phyloP scores from a whole-genome alignment of 2,113 vertebrate genomes.

The Lonchura striata region DNA sequence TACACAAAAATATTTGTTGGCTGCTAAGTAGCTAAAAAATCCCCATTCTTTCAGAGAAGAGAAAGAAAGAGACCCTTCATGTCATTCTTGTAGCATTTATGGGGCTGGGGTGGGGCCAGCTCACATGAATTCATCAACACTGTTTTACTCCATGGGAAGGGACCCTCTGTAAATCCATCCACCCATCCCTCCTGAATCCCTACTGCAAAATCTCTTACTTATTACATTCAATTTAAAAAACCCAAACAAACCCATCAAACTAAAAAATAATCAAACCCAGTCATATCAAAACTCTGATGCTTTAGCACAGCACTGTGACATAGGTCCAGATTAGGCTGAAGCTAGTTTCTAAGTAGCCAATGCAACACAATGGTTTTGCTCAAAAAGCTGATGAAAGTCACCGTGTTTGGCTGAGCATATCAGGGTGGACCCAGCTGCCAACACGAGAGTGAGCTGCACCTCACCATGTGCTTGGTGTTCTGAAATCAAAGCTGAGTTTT shows the following conservation, averaged over 20 bases:
- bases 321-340: background rate
- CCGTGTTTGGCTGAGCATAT: background rate
- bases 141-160: slow-evolving; percentile 7
- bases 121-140: background rate
- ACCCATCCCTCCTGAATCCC: background rate
- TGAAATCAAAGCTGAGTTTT: background rate
- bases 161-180: background rate
- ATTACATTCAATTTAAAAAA: background rate
- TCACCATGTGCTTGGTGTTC: rapidly evolving
- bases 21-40: background rate
- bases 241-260: background rate
- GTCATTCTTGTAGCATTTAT: background rate
- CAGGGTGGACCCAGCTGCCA: background rate
- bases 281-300: background rate
- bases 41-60: background rate
- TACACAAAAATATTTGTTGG: background rate
- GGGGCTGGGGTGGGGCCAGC: background rate
- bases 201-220: background rate
- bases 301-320: background rate
- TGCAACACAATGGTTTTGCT: background rate
- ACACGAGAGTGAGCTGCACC: background rate
- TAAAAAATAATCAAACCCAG: background rate
- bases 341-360: slow-evolving; percentile 25
- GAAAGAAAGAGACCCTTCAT: background rate
- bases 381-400: background rate